These are phyloP conservation scores for Ceyx cyanopectus DNA, from an alignment of 2,113 vertebrate genomes.

Conservation along the genomic window DNA sequence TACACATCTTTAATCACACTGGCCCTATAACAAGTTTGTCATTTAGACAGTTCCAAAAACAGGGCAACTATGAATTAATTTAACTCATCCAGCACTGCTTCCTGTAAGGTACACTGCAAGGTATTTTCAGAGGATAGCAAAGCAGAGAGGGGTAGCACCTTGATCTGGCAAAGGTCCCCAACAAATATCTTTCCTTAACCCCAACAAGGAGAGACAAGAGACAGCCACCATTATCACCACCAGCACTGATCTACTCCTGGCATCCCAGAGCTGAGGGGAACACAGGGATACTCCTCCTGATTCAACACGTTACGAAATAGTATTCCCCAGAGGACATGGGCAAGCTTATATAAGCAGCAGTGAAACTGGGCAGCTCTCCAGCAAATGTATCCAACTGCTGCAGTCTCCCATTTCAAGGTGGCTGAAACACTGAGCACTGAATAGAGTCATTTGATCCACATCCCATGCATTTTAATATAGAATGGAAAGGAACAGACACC, in stretches of 20 bases:
- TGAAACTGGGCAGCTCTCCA: conserved; percentile 41
- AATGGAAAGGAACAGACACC: conserved; percentile 26
- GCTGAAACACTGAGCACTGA: conserved; percentile 15
- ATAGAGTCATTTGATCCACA: conserved; percentile 20
- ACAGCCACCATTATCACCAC: not conserved
- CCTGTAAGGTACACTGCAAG: not conserved
- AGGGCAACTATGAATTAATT: not conserved
- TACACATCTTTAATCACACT: conserved; percentile 1
- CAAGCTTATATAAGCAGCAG: conserved; percentile 39
- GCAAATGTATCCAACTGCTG: not conserved
- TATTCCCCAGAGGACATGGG: conserved; percentile 18
- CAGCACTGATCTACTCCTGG: not conserved
- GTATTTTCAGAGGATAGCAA: not conserved
- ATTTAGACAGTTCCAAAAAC: not conserved
- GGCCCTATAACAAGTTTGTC: not conserved
- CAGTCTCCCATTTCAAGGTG: conserved; percentile 58
- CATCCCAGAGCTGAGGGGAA: not conserved
- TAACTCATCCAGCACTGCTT: not conserved
- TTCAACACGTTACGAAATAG: not conserved
- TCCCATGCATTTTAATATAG: conserved; percentile 26
- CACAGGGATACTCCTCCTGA: not conserved
- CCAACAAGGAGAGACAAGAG: not conserved
- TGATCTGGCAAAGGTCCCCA: not conserved
- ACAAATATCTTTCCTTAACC: not conserved
- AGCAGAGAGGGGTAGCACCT: not conserved